Conservation (phyloP, 2,888 invertebrate species). For the Ypsolopha sequella region DNA sequence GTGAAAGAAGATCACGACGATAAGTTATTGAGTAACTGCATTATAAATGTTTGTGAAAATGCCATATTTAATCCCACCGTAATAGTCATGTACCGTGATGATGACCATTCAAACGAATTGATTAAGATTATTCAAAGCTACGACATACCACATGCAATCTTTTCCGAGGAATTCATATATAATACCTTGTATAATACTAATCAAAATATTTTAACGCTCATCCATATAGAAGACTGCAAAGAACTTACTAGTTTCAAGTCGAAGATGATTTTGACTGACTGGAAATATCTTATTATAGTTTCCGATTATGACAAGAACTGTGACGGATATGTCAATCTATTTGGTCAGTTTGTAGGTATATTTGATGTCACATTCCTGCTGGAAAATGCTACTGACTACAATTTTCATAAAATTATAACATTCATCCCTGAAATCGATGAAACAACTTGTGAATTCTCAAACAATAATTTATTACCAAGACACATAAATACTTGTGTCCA, state of each 20-base stretch:
- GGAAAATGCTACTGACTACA: conserved; percentile 11
- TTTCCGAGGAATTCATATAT: conserved; percentile 2
- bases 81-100: conserved; percentile 10
- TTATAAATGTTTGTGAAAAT: background rate
- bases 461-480: conserved; percentile 10
- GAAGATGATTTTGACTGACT: conserved; percentile 11
- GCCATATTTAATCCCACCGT: background rate
- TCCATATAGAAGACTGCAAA: conserved; percentile 18
- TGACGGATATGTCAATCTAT: conserved; percentile 11
- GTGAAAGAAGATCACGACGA: too few relatives aligned
- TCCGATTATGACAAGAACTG: conserved; percentile 13
- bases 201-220: conserved; percentile 15
- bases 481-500: conserved; percentile 27
- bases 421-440: conserved; percentile 26
- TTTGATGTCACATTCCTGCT: conserved; percentile 28
- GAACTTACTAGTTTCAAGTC: conserved; percentile 12
- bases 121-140: conserved; percentile 12
- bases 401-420: conserved; percentile 18
- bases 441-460: conserved; percentile 21
- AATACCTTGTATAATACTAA: conserved; percentile 6
- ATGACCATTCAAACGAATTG: conserved; percentile 10
- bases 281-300: conserved; percentile 26
- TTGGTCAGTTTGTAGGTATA: conserved; percentile 16
- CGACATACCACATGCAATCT: conserved; percentile 11
- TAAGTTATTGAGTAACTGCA: too few relatives aligned